Evolutionary conservation across 2,797 vertebrate species (phyloP).

Genomic region (Zalophus californianus): DNA sequence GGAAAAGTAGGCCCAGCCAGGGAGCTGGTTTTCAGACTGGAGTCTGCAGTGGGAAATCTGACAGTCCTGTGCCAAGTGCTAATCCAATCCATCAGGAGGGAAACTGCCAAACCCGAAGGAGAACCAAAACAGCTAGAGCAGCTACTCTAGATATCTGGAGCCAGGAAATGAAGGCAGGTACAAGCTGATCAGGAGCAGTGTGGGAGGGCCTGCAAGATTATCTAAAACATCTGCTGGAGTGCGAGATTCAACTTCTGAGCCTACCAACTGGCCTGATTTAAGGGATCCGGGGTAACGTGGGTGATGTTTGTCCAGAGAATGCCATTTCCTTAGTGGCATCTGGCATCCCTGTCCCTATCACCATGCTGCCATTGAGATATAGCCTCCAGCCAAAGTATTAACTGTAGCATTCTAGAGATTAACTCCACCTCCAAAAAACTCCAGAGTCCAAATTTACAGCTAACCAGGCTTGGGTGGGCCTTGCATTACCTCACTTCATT

Average conservation of each 20-base stretch:
- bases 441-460: not conserved
- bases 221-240: not conserved
- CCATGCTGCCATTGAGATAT: not conserved
- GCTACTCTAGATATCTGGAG: not conserved
- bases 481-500: not conserved
- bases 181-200: fast-evolving
- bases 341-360: not conserved
- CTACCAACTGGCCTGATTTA: not conserved
- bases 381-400: not conserved
- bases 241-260: not conserved
- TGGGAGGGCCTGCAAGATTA: not conserved
- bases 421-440: not conserved
- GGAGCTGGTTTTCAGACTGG: not conserved
- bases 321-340: not conserved
- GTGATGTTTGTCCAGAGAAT: not conserved
- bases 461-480: not conserved
- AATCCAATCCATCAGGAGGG: not conserved
- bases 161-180: not conserved
- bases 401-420: not conserved
- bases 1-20: not conserved
- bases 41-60: not conserved
- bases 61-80: not conserved
- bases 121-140: not conserved
- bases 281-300: not conserved
- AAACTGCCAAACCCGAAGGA: not conserved